phyloP scores from a whole-genome alignment of 2,113 vertebrate genomes.

The Rhinolophus sinicus region DNA sequence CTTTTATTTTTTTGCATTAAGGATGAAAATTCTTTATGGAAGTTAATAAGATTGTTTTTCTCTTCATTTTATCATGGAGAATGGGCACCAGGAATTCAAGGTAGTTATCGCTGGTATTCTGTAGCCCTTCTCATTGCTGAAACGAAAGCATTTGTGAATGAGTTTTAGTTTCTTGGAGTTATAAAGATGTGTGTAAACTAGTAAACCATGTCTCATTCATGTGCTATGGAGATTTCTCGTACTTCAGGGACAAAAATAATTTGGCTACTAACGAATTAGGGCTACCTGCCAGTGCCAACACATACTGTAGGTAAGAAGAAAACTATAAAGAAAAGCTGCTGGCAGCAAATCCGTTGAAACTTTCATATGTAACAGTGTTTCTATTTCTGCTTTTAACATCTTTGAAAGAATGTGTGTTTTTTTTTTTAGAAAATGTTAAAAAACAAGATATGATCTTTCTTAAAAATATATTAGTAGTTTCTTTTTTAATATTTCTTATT shows the following conservation, averaged over 20 bases:
- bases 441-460: slow-evolving; percentile 57
- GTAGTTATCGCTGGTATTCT: slow-evolving; percentile 33
- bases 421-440: slow-evolving; percentile 74
- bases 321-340: slow-evolving; percentile 65
- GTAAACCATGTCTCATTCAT: slow-evolving; percentile 66
- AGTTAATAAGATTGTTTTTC: slow-evolving; percentile 2
- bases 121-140: slow-evolving; percentile 63
- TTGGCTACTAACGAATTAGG: slow-evolving; percentile 71
- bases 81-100: slow-evolving; percentile 10
- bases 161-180: slow-evolving; percentile 69
- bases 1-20: slow-evolving; percentile 72
- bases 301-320: slow-evolving; percentile 67
- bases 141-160: slow-evolving; percentile 72
- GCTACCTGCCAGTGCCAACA: slow-evolving; percentile 69
- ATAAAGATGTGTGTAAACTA: slow-evolving; percentile 66
- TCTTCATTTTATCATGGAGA: neutral
- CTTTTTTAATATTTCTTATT: neutral
- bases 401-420: slow-evolving; percentile 70
- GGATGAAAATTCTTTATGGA: slow-evolving; percentile 60
- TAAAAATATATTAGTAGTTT: neutral
- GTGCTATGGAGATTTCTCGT: slow-evolving; percentile 73
- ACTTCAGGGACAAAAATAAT: slow-evolving; percentile 71
- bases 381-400: slow-evolving; percentile 76
- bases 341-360: slow-evolving; percentile 49
- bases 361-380: slow-evolving; percentile 73